A percentile compares a stretch with the other conserved stretches of the same genome.
Evolutionary conservation across 2,113 vertebrate genomes (phyloP).

Genomic region (Steatornis caripensis): DNA sequence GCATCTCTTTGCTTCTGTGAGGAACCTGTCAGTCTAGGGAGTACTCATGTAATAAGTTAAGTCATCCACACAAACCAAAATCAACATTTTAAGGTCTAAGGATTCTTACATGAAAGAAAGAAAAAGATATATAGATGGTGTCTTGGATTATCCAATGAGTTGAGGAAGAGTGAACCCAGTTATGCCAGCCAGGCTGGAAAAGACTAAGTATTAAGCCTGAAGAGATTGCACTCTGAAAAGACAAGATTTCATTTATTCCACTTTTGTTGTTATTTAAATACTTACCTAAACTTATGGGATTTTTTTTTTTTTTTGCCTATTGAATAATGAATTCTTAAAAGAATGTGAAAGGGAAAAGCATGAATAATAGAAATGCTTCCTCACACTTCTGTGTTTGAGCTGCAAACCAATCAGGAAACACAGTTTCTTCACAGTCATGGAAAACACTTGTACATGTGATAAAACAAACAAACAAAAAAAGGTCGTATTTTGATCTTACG

Average conservation of each 20-base stretch:
- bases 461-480: too few relatives aligned
- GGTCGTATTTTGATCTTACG: neutral
- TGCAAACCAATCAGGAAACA: neutral
- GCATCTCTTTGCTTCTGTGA: neutral
- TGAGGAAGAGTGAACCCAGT: neutral
- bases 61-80: neutral
- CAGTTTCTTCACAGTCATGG: neutral
- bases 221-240: neutral
- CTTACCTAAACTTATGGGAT: rapidly evolving
- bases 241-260: neutral
- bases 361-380: neutral
- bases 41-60: neutral
- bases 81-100: neutral
- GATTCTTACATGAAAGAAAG: neutral
- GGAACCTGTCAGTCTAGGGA: neutral
- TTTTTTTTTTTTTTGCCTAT: neutral
- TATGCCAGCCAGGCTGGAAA: neutral
- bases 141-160: neutral
- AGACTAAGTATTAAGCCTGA: neutral
- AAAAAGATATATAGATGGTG: neutral
- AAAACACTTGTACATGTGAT: neutral
- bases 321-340: neutral
- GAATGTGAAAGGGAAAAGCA: neutral
- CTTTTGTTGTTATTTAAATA: neutral
- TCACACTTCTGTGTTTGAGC: neutral